Percentiles rank a stretch among this genome's conserved stretches.
These are phyloP conservation scores for Erannis defoliaria DNA, from an alignment of 2,888 invertebrate genomes.

Conservation along the genomic window DNA sequence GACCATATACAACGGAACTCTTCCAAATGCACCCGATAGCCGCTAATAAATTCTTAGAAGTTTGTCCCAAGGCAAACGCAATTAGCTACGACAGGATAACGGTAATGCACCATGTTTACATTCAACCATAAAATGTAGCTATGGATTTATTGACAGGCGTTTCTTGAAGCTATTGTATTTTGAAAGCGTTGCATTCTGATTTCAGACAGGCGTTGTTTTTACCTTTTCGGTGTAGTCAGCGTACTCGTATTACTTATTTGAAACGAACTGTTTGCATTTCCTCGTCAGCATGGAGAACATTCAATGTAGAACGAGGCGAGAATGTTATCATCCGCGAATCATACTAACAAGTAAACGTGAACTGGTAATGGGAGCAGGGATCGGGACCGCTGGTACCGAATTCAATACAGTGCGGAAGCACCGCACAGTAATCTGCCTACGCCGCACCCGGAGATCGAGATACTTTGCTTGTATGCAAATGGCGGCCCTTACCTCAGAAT, in stretches of 20 bases:
- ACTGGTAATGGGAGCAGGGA: conserved; percentile 67
- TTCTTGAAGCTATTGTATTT: conserved; percentile 8
- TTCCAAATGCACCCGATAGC: conserved; percentile 33
- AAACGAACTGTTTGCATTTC: conserved; percentile 36
- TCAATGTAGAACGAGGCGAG: conserved; percentile 54
- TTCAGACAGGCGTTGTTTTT: conserved; percentile 39
- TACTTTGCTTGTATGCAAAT: conserved; percentile 85
- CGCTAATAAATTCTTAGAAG: conserved; percentile 33
- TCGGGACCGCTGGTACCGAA: conserved; percentile 72
- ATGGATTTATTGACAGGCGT: conserved; percentile 23
- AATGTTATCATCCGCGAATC: conserved; percentile 80
- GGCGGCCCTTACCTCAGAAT: conserved; percentile 76
- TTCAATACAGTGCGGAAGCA: conserved; percentile 82
- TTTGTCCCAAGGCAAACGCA: conserved; percentile 32
- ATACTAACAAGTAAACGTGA: conserved; percentile 80
- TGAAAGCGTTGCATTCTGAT: conserved; percentile 29
- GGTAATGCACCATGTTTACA: conserved; percentile 30
- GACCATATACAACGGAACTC: conserved; percentile 33
- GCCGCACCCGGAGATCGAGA: conserved; percentile 76
- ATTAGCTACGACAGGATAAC: conserved; percentile 32
- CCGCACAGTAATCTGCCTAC: conserved; percentile 74
- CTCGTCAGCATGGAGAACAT: conserved; percentile 45
- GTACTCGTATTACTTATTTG: conserved; percentile 9
- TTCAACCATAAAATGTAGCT: conserved; percentile 24
- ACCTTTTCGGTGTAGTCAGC: not conserved